A percentile compares a stretch with the other conserved stretches of the same genome.
Evolutionary conservation across 2,797 vertebrate species (phyloP).

Genomic region (Sandelia bainsii): DNA sequence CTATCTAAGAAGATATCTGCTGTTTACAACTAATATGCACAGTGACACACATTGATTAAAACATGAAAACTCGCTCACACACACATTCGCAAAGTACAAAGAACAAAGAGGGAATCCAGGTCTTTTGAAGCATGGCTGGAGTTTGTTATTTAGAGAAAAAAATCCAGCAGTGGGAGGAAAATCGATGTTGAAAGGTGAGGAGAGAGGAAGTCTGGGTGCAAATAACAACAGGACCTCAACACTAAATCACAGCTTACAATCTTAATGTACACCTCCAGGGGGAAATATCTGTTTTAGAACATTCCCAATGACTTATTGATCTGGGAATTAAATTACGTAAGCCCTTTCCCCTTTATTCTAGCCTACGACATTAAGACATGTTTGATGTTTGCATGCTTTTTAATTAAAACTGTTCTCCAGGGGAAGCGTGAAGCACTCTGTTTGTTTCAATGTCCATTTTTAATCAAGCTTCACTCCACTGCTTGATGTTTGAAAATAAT

Average conservation of each 20-base stretch:
- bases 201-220: constrained; percentile 48
- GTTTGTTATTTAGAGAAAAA: constrained; percentile 39
- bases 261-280: constrained; percentile 71
- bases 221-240: constrained; percentile 50
- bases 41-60: constrained; percentile 5
- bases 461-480: constrained; percentile 44
- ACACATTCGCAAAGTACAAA: constrained; percentile 22
- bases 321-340: constrained; percentile 63
- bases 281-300: constrained; percentile 76
- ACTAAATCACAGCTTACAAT: constrained; percentile 73
- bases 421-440: constrained; percentile 6
- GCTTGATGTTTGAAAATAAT: constrained; percentile 42
- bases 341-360: constrained; percentile 47
- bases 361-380: constrained; percentile 59
- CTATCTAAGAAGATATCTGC: constrained; percentile 7
- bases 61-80: constrained; percentile 7
- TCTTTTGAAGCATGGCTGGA: constrained; percentile 41
- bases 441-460: constrained; percentile 48
- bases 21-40: constrained; percentile 40
- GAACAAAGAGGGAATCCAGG: constrained; percentile 38
- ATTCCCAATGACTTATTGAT: constrained; percentile 78
- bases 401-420: constrained; percentile 72
- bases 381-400: constrained; percentile 63
- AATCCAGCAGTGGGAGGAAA: constrained; percentile 40
- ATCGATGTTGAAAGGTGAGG: constrained; percentile 61